Percentiles rank a stretch among this genome's conserved stretches.
phyloP scores from a whole-genome alignment of 2,888 invertebrate genomes.

The Drosophila greeni region DNA sequence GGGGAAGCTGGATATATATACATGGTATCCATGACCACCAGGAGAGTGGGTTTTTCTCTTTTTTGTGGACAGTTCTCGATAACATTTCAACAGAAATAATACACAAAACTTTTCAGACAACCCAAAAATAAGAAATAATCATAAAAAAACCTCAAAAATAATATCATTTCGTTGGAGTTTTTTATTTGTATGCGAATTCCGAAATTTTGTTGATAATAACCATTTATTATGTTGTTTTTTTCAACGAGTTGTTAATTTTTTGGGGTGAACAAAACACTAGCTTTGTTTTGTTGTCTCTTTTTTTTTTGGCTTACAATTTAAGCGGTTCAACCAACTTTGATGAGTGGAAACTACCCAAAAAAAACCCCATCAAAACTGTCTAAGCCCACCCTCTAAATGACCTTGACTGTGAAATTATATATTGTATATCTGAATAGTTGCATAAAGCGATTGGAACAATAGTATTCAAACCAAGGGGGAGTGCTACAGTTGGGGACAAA shows the following conservation, averaged over 20 bases:
- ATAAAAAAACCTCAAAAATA: neutral
- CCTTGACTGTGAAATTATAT: slow-evolving; percentile 61
- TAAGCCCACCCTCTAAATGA: slow-evolving; percentile 36
- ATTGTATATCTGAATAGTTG: slow-evolving; percentile 46
- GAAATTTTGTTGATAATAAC: slow-evolving; percentile 11
- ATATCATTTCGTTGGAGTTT: slow-evolving; percentile 14
- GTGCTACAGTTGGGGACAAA: slow-evolving; percentile 21
- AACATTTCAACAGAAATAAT: slow-evolving; percentile 31
- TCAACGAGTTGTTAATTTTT: slow-evolving; percentile 22
- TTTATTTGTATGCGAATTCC: slow-evolving; percentile 19
- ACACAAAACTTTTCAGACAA: slow-evolving; percentile 16
- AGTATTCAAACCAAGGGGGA: slow-evolving; percentile 34
- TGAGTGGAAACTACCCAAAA: neutral
- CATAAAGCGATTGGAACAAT: slow-evolving; percentile 55
- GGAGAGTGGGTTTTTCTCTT: slow-evolving; percentile 24
- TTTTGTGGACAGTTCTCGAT: slow-evolving; percentile 31
- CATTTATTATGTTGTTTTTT: slow-evolving; percentile 32
- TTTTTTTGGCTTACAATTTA: neutral
- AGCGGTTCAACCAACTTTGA: slow-evolving; percentile 20
- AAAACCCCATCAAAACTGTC: slow-evolving; percentile 3
- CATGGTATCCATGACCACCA: slow-evolving; percentile 26
- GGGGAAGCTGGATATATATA: neutral
- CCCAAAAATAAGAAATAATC: slow-evolving; percentile 3
- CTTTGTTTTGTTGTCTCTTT: slow-evolving; percentile 8
- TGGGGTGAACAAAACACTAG: neutral